Evolutionary conservation across 2,113 vertebrate genomes (phyloP).

Genomic region (Engraulis encrasicolus): DNA sequence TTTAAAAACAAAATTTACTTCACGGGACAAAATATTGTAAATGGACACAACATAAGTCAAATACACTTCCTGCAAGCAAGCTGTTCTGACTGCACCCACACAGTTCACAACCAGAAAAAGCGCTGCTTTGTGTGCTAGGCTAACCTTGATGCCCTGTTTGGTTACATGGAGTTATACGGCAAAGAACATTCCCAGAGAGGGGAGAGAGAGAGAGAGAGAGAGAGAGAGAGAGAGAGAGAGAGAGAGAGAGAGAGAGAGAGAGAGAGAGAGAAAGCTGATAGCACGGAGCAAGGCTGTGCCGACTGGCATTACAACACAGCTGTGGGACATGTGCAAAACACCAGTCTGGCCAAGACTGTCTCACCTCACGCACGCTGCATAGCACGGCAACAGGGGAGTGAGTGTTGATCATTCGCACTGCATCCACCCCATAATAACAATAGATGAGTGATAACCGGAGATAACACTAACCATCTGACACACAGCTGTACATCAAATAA

Average conservation of each 20-base stretch:
- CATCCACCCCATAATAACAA: not conserved
- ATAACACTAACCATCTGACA: not conserved
- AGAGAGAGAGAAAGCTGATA: not conserved
- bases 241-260: too few species aligned
- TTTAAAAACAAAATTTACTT: not conserved
- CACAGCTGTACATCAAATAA: not conserved
- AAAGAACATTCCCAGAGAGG: slow-evolving; percentile 2
- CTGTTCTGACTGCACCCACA: not conserved
- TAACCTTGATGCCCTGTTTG: not conserved
- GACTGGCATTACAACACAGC: not conserved
- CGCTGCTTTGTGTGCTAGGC: not conserved
- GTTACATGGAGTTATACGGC: not conserved
- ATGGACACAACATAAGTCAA: not conserved
- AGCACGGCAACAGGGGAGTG: not conserved
- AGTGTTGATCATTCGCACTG: not conserved
- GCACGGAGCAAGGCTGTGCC: not conserved
- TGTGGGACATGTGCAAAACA: not conserved
- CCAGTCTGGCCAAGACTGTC: not conserved
- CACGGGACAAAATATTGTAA: not conserved
- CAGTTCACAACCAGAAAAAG: not conserved
- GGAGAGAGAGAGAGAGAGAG: not conserved
- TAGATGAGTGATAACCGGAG: not conserved
- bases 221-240: too few species aligned
- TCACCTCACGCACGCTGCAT: not conserved
- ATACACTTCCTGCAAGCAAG: not conserved